phyloP scores from a whole-genome alignment of 2,113 vertebrate genomes.

The Alosa alosa region DNA sequence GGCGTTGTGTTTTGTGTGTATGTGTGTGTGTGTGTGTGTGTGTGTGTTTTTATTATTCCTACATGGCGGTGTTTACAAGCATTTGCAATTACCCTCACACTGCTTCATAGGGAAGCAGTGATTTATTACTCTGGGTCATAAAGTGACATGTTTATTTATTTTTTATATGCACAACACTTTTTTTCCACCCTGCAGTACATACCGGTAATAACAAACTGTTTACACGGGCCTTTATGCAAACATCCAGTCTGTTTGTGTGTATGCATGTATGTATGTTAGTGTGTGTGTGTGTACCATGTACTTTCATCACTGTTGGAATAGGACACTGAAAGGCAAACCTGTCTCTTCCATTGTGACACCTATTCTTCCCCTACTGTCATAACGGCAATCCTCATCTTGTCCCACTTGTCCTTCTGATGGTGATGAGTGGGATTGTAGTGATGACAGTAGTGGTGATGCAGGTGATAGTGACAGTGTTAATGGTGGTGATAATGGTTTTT shows the following conservation, averaged over 20 bases:
- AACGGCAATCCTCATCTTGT: too few relatives aligned
- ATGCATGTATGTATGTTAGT: neutral
- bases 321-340: neutral
- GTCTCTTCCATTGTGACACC: too few relatives aligned
- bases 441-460: neutral
- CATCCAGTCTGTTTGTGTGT: neutral
- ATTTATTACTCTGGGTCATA: conserved; percentile 71
- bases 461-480: neutral
- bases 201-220: neutral
- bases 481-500: neutral
- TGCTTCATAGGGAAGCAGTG: conserved; percentile 50
- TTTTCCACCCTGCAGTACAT: neutral
- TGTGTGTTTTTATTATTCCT: conserved; percentile 8
- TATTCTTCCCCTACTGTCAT: too few relatives aligned
- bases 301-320: neutral
- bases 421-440: neutral
- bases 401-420: too few relatives aligned
- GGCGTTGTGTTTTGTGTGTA: neutral
- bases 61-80: conserved; percentile 59
- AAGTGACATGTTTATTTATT: conserved; percentile 49
- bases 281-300: neutral
- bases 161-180: neutral
- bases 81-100: conserved; percentile 34
- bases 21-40: conserved; percentile 24
- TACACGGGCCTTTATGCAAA: neutral